Evolutionary conservation across 2,113 vertebrate genomes (phyloP).

Genomic region (Microtus pennsylvanicus): DNA sequence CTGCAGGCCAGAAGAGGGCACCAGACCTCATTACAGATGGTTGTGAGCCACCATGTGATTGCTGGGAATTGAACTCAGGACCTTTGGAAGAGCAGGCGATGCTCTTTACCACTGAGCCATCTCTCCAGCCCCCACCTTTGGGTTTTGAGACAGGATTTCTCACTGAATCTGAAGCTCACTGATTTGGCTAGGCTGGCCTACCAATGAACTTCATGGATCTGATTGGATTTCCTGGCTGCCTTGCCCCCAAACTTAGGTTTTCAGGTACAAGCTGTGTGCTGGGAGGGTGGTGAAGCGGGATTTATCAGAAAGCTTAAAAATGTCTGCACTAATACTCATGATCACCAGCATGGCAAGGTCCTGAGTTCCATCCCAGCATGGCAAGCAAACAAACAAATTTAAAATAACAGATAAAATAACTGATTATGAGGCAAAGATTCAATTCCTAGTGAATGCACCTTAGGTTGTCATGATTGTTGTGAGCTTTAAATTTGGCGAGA

Average conservation of each 20-base stretch:
- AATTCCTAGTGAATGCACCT: background rate
- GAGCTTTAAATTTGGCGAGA: background rate
- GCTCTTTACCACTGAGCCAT: too few relatives aligned
- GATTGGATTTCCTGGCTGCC: background rate
- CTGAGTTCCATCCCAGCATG: background rate
- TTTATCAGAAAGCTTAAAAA: slow-evolving; percentile 33
- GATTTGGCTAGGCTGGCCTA: background rate
- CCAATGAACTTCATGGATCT: background rate
- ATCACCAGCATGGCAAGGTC: background rate
- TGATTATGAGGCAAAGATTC: background rate
- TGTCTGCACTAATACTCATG: background rate
- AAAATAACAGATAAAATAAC: background rate
- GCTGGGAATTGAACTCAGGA: too few relatives aligned
- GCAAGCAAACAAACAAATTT: background rate
- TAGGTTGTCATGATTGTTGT: background rate
- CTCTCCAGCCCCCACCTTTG: too few relatives aligned
- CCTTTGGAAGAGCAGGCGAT: too few relatives aligned
- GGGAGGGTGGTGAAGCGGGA: background rate
- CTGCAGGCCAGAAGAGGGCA: too few relatives aligned
- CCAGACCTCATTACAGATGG: too few relatives aligned
- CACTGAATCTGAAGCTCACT: background rate
- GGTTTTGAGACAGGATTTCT: background rate
- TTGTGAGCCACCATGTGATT: too few relatives aligned
- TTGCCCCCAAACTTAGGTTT: background rate
- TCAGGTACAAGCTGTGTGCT: background rate